phyloP scores from a whole-genome alignment of 1,140 invertebrate species.

The Andrena cerasifolii region DNA sequence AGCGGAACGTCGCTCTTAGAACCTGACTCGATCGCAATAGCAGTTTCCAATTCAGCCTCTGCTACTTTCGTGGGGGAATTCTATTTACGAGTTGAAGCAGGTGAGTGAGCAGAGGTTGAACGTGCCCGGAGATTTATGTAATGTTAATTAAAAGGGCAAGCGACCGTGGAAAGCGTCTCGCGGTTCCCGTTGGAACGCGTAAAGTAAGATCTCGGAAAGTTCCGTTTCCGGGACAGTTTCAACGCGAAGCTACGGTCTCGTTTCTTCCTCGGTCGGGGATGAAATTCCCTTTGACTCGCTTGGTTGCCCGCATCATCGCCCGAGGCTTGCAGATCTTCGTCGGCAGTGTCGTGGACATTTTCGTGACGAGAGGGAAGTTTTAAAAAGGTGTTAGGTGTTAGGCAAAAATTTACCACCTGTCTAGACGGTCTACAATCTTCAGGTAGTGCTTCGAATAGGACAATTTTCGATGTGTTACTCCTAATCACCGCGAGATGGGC shows the following conservation, averaged over 20 bases:
- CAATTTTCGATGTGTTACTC: no score
- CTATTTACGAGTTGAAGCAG: no score
- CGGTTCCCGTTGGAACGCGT: neutral
- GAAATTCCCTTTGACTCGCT: conserved; percentile 55
- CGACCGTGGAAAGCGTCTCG: neutral
- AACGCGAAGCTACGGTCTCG: neutral
- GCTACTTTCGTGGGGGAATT: neutral
- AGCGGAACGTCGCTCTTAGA: neutral
- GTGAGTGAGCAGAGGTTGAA: no score
- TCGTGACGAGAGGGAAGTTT: conserved; percentile 22
- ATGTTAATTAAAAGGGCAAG: conserved; percentile 14
- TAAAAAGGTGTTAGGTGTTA: no score
- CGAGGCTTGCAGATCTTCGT: conserved; percentile 37
- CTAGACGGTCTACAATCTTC: no score
- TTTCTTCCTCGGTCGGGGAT: conserved; percentile 18
- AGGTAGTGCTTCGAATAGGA: no score
- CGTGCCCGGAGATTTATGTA: neutral
- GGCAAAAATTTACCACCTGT: no score
- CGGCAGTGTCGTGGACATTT: conserved; percentile 34
- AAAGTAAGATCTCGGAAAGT: conserved; percentile 10
- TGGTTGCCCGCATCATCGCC: conserved; percentile 42
- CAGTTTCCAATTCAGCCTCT: neutral
- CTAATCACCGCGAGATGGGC: no score
- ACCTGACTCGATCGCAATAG: no score
- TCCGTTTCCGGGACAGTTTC: conserved; percentile 21